phyloP scores from a whole-genome alignment of 1,140 invertebrate genomes.

The Drosophila elegans region DNA sequence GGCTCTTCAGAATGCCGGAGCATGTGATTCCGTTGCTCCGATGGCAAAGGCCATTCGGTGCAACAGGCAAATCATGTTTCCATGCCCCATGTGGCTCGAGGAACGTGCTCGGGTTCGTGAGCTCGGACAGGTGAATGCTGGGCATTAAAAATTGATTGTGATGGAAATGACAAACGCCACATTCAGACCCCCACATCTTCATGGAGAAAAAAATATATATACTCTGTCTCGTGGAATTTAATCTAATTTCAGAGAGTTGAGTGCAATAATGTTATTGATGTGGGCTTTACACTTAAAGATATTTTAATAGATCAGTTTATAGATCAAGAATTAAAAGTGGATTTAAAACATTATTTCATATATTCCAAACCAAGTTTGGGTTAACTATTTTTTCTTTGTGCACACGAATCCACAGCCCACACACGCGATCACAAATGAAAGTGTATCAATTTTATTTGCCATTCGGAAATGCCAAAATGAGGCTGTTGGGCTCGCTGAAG shows the following conservation, averaged over 20 bases:
- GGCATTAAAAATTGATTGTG: constrained; percentile 71
- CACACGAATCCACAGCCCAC: constrained; percentile 13
- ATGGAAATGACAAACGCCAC: constrained; percentile 48
- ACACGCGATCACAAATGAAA: constrained; percentile 40
- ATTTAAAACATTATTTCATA: no score
- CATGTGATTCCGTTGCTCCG: constrained; percentile 9
- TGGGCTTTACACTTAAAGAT: no score
- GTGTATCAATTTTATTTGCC: constrained; percentile 62
- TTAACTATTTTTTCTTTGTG: constrained; percentile 3
- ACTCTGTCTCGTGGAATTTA: background rate
- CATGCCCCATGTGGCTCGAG: constrained; percentile 26
- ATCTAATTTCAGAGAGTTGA: background rate
- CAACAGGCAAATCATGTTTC: constrained; percentile 45
- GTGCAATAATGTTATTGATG: background rate
- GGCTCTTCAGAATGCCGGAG: constrained; percentile 18
- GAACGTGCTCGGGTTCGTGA: constrained; percentile 40
- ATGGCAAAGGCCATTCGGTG: constrained; percentile 42
- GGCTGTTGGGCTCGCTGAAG: constrained; percentile 48
- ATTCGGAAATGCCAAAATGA: constrained; percentile 63
- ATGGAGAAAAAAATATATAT: constrained; percentile 1
- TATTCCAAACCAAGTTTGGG: no score
- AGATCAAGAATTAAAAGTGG: no score
- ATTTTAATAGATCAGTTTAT: no score
- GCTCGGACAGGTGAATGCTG: constrained; percentile 16
- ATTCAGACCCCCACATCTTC: constrained; percentile 19